Conservation (phyloP, 64 coral and sea anemone genomes). For the Catalaphyllia jardinei region DNA sequence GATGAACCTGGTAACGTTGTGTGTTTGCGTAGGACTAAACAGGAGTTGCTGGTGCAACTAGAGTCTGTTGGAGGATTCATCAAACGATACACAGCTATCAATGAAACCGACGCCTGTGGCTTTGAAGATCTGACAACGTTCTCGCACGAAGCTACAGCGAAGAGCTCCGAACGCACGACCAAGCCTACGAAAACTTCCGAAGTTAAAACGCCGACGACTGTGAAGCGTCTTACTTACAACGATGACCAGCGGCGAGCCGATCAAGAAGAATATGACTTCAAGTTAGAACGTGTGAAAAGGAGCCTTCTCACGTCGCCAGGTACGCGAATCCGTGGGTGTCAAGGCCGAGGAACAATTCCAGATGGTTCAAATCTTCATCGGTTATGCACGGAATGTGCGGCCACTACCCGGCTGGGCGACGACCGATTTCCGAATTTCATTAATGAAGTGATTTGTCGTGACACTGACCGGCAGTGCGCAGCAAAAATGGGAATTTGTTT, state of each 20-base stretch:
- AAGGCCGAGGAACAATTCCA: background rate
- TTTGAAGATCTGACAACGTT: constrained; percentile 2
- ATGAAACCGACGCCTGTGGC: background rate
- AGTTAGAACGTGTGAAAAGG: background rate
- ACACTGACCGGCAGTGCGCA: background rate
- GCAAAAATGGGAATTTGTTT: constrained; percentile 1
- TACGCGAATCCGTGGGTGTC: background rate
- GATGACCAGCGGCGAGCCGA: background rate
- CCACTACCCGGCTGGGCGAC: background rate
- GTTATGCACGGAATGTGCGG: constrained; percentile 4
- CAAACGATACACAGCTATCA: background rate
- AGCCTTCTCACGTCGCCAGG: background rate
- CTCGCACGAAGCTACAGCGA: background rate
- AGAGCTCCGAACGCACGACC: background rate
- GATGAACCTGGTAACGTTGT: background rate
- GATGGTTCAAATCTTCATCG: background rate
- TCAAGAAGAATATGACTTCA: background rate
- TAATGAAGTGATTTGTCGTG: background rate
- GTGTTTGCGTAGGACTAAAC: background rate
- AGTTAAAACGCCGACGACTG: background rate
- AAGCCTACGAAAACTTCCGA: background rate
- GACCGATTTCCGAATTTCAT: background rate
- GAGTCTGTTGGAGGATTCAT: background rate
- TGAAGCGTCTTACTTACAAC: background rate
- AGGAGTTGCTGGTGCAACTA: background rate